phyloP scores from a whole-genome alignment of 2,797 vertebrate species.

The Coreius guichenoti region DNA sequence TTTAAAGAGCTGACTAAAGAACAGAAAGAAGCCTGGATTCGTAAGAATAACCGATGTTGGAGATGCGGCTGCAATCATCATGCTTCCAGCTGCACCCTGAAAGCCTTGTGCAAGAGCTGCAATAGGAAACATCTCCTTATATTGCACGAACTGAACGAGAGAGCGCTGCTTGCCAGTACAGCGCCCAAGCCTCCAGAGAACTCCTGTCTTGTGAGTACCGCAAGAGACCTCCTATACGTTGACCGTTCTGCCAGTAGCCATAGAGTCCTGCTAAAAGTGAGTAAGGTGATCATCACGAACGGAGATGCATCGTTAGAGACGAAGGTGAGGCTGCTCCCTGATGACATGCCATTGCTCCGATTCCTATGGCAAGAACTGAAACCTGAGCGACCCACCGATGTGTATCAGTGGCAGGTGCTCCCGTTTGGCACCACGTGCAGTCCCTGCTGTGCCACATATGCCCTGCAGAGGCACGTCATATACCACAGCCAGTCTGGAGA shows the following conservation, averaged over 20 bases:
- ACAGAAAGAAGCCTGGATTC: slow-evolving; percentile 34
- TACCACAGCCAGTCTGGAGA: neutral
- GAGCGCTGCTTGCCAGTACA: too few species aligned
- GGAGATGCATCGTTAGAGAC: neutral
- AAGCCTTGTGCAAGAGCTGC: neutral
- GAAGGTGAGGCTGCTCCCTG: neutral
- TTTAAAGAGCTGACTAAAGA: slow-evolving; percentile 24
- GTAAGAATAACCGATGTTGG: neutral
- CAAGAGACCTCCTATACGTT: neutral
- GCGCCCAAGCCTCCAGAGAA: neutral
- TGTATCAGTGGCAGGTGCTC: slow-evolving; percentile 19
- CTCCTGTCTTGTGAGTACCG: neutral
- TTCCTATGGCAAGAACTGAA: slow-evolving; percentile 15
- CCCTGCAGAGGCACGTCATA: neutral
- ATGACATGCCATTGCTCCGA: neutral
- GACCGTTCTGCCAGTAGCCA: too few species aligned
- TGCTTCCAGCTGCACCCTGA: neutral
- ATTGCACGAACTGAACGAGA: neutral
- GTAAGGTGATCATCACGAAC: neutral
- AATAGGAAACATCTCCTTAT: neutral
- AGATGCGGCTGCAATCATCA: neutral
- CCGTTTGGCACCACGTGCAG: slow-evolving; percentile 17
- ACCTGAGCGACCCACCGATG: neutral
- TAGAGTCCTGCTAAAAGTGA: neutral
- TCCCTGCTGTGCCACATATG: neutral